Base-by-base conservation (phyloP, 2,113 vertebrate genomes). In the Eclectus roratus region DNA sequence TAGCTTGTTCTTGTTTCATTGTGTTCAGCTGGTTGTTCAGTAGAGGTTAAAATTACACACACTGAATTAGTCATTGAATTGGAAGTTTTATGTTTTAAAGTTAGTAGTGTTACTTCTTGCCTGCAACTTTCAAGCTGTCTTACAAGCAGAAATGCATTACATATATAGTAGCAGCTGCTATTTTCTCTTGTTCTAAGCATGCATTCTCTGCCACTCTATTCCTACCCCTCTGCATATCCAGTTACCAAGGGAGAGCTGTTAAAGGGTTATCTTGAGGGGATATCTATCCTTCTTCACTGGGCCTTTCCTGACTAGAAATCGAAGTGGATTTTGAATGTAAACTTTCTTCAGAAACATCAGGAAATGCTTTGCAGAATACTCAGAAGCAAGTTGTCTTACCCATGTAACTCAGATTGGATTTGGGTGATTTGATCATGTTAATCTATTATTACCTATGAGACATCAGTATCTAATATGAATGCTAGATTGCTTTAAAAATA, bases 131-230 rank as follows among this genome's bases (percentile, higher is more conserved):
- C 18, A 88, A 28, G 44, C 66, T 86, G 29, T 60, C 25, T 82
- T 60, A 35, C 11, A 65, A 74, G 39, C 41, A 87, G 63, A 92
- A 96, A 74, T 49, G 53, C 50, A 39, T 50, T 4, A 1, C 70
- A 70, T 43, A 56, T 73, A 58, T 2, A 90, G 80, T 14, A 86
- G 41, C 88, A 87, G 85, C 82, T 95, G 89, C 68, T 96, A 9
- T 91, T 94, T 94, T 93, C 37, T 92, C 79, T 90, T 91, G 11
- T 83, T 96, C 37, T 74, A 69, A 80, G 72, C 29, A 27, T 13
- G 46, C 37, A 78, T 71, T 95, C 88, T 72, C 70, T 96, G 24
- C 21, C 1, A 2, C 70, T 85, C 88, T 90, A 46, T 88, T 93
- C 61, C 80, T 82, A 69, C 72, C n/a, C 41, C 43, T 70, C 50